These are phyloP conservation scores for Dromas ardeola DNA, from an alignment of 2,113 vertebrate species.

Conservation along the genomic window DNA sequence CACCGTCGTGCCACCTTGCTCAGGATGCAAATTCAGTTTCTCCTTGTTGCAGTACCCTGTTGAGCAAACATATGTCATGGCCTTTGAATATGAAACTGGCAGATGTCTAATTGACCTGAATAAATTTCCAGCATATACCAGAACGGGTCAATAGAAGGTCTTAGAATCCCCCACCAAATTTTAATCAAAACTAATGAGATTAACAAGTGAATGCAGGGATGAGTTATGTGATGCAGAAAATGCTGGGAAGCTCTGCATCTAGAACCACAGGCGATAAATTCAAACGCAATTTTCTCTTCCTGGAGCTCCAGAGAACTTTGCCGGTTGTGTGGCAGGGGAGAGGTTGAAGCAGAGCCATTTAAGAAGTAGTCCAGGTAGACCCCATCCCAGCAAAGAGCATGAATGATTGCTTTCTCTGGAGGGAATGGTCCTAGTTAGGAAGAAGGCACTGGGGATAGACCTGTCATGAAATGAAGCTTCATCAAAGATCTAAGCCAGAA, in stretches of 20 bases:
- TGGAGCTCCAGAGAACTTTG: neutral
- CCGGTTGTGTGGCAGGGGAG: neutral
- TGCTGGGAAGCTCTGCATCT: neutral
- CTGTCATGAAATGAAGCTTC: neutral
- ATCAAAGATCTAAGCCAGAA: neutral
- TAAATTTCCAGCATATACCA: neutral
- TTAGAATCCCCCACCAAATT: neutral
- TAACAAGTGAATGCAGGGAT: neutral
- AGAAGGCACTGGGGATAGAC: neutral
- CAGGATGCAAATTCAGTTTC: neutral
- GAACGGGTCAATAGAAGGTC: slow-evolving; percentile 29
- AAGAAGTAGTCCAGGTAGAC: neutral
- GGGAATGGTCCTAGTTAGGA: neutral
- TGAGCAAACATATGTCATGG: slow-evolving; percentile 46
- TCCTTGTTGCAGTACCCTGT: neutral
- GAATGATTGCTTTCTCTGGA: neutral
- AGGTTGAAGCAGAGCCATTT: neutral
- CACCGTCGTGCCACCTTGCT: slow-evolving; percentile 27
- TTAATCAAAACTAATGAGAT: neutral
- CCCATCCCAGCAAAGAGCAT: neutral
- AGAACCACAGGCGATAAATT: neutral
- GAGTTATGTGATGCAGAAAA: neutral
- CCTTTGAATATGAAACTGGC: slow-evolving; percentile 7
- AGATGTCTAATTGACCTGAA: slow-evolving; percentile 43
- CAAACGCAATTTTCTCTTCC: neutral